Conservation (phyloP, 2,797 vertebrate genomes). For the Darevskia nairensis region DNA sequence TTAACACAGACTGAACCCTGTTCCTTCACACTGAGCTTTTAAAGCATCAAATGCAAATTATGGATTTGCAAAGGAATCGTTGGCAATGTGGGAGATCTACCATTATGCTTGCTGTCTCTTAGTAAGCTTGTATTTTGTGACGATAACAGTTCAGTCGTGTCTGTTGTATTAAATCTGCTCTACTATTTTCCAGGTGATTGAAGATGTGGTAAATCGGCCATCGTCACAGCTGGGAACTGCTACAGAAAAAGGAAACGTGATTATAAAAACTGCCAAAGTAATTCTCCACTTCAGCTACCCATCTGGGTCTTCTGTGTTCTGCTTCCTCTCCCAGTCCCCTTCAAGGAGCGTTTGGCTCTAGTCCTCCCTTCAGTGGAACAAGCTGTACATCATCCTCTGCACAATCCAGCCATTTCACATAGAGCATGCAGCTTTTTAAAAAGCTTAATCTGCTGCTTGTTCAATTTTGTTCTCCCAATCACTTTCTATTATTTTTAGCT, state of each 20-base stretch:
- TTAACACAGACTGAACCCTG: neutral
- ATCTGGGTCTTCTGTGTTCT: neutral
- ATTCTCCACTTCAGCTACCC: neutral
- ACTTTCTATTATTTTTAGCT: constrained; percentile 15
- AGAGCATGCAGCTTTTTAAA: neutral
- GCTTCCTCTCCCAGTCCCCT: neutral
- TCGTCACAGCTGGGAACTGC: constrained; percentile 77
- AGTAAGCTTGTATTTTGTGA: neutral
- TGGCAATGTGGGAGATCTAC: neutral
- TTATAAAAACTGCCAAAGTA: constrained; percentile 93
- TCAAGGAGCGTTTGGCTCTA: neutral
- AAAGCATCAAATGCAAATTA: neutral
- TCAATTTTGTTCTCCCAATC: constrained; percentile 20
- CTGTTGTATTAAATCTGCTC: neutral
- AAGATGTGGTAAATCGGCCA: constrained; percentile 75
- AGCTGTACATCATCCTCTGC: neutral
- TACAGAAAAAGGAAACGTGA: constrained; percentile 83
- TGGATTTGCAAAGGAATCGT: neutral
- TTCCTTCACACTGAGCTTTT: neutral
- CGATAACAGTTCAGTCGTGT: neutral
- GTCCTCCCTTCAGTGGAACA: neutral
- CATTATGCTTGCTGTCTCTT: neutral
- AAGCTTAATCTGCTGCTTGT: neutral
- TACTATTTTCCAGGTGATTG: constrained; percentile 74
- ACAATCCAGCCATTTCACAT: neutral